phyloP scores from a whole-genome alignment of 1,140 invertebrate genomes.

The Druon quercuslanigerum region DNA sequence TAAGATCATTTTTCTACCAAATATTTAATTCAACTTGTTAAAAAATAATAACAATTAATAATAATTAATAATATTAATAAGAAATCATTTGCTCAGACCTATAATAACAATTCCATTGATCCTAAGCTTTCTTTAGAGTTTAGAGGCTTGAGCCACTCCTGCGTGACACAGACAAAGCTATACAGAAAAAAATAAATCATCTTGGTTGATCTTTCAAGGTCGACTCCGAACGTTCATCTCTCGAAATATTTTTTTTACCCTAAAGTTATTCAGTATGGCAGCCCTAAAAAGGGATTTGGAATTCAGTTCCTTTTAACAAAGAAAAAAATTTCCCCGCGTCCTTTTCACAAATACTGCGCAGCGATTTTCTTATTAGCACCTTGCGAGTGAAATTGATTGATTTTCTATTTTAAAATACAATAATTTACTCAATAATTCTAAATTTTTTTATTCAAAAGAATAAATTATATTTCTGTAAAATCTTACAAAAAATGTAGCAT shows the following conservation, averaged over 20 bases:
- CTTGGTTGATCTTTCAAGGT: conserved; percentile 8
- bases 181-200: conserved; percentile 36
- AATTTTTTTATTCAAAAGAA: too few relatives aligned
- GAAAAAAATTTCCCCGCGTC: background rate
- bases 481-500: too few relatives aligned
- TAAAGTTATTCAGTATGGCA: background rate
- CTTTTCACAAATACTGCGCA: too few relatives aligned
- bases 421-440: too few relatives aligned
- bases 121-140: background rate
- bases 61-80: too few relatives aligned
- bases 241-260: conserved; percentile 3
- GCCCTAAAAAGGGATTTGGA: background rate
- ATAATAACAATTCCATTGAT: conserved; percentile 9
- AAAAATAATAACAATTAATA: too few relatives aligned
- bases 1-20: too few relatives aligned
- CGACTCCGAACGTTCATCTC: background rate
- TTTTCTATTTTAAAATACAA: too few relatives aligned
- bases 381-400: too few relatives aligned
- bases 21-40: too few relatives aligned
- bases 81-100: background rate
- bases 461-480: too few relatives aligned
- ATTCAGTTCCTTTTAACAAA: background rate
- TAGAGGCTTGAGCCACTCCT: conserved; percentile 10
- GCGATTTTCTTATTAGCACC: too few relatives aligned
- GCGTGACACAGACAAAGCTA: conserved; percentile 11